Base-by-base conservation (phyloP, 2,888 invertebrate species). In the Luffia ferchaultella region DNA sequence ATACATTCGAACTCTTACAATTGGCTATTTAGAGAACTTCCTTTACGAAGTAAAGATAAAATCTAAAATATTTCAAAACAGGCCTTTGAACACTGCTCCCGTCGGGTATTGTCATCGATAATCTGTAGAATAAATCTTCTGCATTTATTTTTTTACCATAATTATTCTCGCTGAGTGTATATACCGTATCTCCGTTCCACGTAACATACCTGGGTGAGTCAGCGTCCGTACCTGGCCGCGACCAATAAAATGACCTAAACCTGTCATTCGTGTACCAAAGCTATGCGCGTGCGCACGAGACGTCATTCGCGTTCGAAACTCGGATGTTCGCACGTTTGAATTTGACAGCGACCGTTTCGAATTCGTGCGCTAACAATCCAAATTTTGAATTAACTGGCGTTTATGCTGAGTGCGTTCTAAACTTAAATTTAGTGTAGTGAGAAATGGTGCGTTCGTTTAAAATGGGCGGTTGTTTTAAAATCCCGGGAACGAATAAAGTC, bases 401-500 rank as follows among this genome's bases (percentile, higher is more conserved):
- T 30, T 20, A 16, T 15, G 16, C 17, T 40, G n/a, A 12, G 41
- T 48, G 45, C 20, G 18, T 45, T 46, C 44, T 16, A 30, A 30
- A 30, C 30, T 30, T 30, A 12, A 30, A 7, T 30, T 30, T 12
- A 12, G 3, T 12, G 30, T 48, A 50, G 54, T 53, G 50, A 48
- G 50, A 30, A 54, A 79, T 80, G 79, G 78, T 83, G 67, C 70
- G 76, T 20, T 70, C 68, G n/a, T 69, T 69, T 42, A 70, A 68
- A 64, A 67, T 79, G 60, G 66, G 73, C 18, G 60, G 68, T 54
- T 79, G 78, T 60, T 78, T 79, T 43, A 71, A 60, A 57, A 66
- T 78, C 68, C 71, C 76, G 5, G 73, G 64, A 49, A 58, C 62
- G 5, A 53, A 65, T 7, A 83, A 79, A 64, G 79, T 83, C 55